A percentile compares a stretch with the other conserved stretches of the same genome.
Evolutionary conservation across 2,797 vertebrate genomes (phyloP).

Genomic region (Hyperoplus lanceolatus): DNA sequence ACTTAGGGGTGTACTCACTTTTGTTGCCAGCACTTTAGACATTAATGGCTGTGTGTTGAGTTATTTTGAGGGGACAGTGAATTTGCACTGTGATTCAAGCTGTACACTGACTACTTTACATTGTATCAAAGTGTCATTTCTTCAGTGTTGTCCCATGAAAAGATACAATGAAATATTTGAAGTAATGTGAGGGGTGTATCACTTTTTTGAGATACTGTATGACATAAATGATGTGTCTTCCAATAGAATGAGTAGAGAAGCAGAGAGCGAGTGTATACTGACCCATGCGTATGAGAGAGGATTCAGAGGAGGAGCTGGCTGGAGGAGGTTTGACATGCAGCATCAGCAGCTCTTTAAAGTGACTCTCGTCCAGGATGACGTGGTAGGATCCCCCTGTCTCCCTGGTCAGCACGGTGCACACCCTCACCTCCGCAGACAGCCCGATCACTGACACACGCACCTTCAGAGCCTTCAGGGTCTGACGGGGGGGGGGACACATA

Average conservation of each 20-base stretch:
- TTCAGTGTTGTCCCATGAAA: no score
- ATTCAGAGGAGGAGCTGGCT: constrained; percentile 92
- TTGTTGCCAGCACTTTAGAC: no score
- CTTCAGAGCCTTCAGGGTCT: constrained; percentile 93
- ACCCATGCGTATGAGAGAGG: constrained; percentile 99
- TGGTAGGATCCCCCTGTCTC: constrained; percentile 96
- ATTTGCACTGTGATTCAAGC: no score
- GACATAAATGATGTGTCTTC: no score
- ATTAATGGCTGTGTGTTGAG: no score
- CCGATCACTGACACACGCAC: constrained; percentile 96
- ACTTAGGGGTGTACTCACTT: no score
- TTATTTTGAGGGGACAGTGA: no score
- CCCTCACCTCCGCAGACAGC: constrained; percentile 95
- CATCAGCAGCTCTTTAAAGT: constrained; percentile 94
- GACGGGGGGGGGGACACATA: neutral
- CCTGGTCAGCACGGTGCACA: constrained; percentile 93
- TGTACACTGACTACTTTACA: no score
- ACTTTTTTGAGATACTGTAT: no score
- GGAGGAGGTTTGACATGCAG: constrained; percentile 94
- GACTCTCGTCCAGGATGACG: constrained; percentile 96
- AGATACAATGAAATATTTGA: no score
- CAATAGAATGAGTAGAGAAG: neutral
- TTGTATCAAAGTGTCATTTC: no score
- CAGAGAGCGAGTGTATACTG: constrained; percentile 51
- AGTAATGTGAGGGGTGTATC: no score